These are phyloP conservation scores for Miichthys miiuy DNA, from an alignment of 2,797 vertebrate genomes.

Conservation along the genomic window DNA sequence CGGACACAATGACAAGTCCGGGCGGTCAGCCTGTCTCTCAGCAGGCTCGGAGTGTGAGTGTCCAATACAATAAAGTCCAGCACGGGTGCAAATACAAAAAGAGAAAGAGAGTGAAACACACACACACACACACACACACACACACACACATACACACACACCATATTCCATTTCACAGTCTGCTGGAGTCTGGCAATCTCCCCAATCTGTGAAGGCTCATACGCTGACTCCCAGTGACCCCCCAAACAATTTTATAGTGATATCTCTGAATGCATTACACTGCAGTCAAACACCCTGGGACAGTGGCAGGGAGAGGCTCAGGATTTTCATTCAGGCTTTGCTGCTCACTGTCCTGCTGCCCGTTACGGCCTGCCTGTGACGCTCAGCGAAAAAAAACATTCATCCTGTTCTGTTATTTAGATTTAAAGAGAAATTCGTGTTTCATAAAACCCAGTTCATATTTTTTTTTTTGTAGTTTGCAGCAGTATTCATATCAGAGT, in stretches of 20 bases:
- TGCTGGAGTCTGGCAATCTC: constrained; percentile 74
- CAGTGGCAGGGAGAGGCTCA: constrained; percentile 16
- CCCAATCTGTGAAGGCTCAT: constrained; percentile 69
- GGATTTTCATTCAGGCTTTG: constrained; percentile 28
- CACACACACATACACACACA: constrained; percentile 38
- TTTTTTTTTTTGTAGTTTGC: background rate
- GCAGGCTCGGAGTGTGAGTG: constrained; percentile 23
- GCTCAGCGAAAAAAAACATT: background rate
- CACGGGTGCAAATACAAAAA: constrained; percentile 34
- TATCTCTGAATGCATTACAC: constrained; percentile 74
- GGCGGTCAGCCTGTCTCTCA: constrained; percentile 43
- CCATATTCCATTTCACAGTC: constrained; percentile 81
- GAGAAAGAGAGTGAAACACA: background rate
- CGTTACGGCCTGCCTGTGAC: background rate
- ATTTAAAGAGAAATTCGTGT: background rate
- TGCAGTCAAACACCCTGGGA: constrained; percentile 66
- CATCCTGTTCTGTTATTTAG: background rate
- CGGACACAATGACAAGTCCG: constrained; percentile 51
- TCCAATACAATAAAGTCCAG: constrained; percentile 47
- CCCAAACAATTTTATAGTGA: constrained; percentile 72
- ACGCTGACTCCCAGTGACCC: constrained; percentile 70
- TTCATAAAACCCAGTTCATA: background rate
- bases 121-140: constrained; percentile 36
- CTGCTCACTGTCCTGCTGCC: background rate
- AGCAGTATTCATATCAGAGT: background rate